Evolutionary conservation across 37 sponge, comb jelly and placozoan species (phyloP), one percentile per base, ranked within the genome.

Genomic region (Mnemiopsis leidyi): DNA sequence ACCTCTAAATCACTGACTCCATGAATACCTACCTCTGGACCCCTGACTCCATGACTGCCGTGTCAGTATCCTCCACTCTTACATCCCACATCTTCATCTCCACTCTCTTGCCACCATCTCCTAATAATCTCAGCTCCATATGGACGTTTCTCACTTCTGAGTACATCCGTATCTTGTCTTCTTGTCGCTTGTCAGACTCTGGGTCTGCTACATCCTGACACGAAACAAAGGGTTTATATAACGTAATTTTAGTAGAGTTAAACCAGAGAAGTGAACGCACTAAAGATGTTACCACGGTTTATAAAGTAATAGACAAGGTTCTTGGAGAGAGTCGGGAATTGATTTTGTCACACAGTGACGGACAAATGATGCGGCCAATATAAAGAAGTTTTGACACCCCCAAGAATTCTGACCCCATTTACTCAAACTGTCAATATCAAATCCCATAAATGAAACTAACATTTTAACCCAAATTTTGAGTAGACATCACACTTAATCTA

Each of bases 41-140:
- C 48, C 90, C 90, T 0, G 33, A 23, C 61, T 85, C 90, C 90
- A 38, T 85, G 90, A 85, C 90, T 1, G 0, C 48, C 0, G 40
- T 28, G 25, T 85, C 90, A 20, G 90, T 85, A 21, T 85, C 90
- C 30, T 85, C 90, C 32, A 85, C 90, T 40, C 90, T 38, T 28
- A 85, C 36, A 25, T 85, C 90, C 90, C 90, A 85, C 5, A 85
- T 23, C 35, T 38, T 85, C 36, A 85, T 26, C 33, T 85, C 61
- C 40, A 85, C 90, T 33, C 23, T 85, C 90, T 85, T 85, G 13
- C 26, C 35, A 1, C 90, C 90, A 3, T 85, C 61, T 24, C 48
- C 48, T 2, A 28, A 85, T 61, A 77, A 3, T 18, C 32, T 77
- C 79, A 77, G 18, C 20, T 77, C 79, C 18, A 26, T 20, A 0